These are phyloP conservation scores for Anorthoa munda DNA, from an alignment of 2,888 invertebrate species.

Conservation along the genomic window DNA sequence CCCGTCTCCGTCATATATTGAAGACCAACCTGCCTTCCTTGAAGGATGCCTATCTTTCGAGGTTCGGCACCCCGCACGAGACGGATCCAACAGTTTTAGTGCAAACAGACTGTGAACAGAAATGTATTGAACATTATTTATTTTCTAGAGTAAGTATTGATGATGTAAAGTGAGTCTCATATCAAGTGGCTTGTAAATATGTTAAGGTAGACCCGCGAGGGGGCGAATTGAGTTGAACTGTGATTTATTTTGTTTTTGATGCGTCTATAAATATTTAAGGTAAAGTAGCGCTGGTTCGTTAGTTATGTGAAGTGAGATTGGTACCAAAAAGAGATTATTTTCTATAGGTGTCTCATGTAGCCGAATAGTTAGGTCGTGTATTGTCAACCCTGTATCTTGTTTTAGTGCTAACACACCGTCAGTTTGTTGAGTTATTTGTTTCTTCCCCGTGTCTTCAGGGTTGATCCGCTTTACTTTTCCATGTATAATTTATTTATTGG, in stretches of 20 bases:
- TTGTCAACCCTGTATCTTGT: conserved; percentile 71
- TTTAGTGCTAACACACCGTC: conserved; percentile 72
- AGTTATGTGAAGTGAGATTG: conserved; percentile 88
- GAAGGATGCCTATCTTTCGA: conserved; percentile 75
- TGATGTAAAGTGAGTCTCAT: conserved; percentile 82
- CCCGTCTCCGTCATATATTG: conserved; percentile 94
- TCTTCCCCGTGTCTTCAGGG: conserved; percentile 66
- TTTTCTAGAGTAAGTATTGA: conserved; percentile 79
- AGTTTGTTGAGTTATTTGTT: conserved; percentile 84
- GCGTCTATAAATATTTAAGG: conserved; percentile 81
- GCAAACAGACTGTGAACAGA: conserved; percentile 79
- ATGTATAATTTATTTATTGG: conserved; percentile 87
- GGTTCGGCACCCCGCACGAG: conserved; percentile 76
- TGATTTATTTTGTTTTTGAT: conserved; percentile 86
- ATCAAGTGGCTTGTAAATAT: conserved; percentile 87
- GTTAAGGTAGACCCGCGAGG: conserved; percentile 75
- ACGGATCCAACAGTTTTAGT: conserved; percentile 70
- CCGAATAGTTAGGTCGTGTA: conserved; percentile 75
- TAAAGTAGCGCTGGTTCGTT: conserved; percentile 78
- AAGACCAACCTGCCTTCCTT: conserved; percentile 88
- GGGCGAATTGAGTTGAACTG: conserved; percentile 84
- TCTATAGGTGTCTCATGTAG: conserved; percentile 83
- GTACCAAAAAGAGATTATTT: conserved; percentile 90
- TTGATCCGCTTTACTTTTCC: conserved; percentile 71
- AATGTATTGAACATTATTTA: conserved; percentile 83